Evolutionary conservation across 2,888 invertebrate species (phyloP), one percentile per base, ranked within the genome.

Genomic region (Neuroscelio doddi): DNA sequence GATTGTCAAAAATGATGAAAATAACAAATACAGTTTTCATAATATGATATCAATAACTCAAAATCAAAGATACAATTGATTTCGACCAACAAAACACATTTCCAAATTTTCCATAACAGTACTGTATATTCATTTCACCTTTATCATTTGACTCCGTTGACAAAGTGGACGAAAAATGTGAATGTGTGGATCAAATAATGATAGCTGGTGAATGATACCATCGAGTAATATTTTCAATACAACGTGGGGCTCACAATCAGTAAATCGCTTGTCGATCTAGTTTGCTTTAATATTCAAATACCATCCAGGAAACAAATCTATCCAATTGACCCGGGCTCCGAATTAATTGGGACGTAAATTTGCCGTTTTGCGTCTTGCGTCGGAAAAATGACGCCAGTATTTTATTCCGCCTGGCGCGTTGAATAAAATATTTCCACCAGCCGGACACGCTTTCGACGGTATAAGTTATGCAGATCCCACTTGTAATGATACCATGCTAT

Each of bases 201-300:
- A 26, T 27, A 32, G 32, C 21, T n/a, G n/a, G 29, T 27, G 15
- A 61, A 56, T 56, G 59, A 64, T 64, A 59, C 46, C 2, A 21
- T 2, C 59, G 32, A 46, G 63, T 52, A 51, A 61, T 61, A 59
- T 61, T 65, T 65, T 61, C 65, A 65, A 59, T 65, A 65, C n/a
- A n/a, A n/a, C n/a, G 51, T 36, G 38, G 44, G 46, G 61, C 61
- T 61, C 51, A 61, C 56, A 51, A 61, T 64, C 59, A 64, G 55
- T 51, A 56, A 53, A 65, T 61, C 49, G 49, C 36, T 41, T 38
- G 51, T 9, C 27, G 51, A 46, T 52, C 36, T 61, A 52, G 59
- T 61, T 59, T 47, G 61, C 42, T 64, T 38, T 61, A 55, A 56
- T 63, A 56, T 63, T 56, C 56, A 63, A 55, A 45, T 30, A 45